These are phyloP conservation scores for Drosophila histrio DNA, from an alignment of 2,888 invertebrate species.

Conservation along the genomic window DNA sequence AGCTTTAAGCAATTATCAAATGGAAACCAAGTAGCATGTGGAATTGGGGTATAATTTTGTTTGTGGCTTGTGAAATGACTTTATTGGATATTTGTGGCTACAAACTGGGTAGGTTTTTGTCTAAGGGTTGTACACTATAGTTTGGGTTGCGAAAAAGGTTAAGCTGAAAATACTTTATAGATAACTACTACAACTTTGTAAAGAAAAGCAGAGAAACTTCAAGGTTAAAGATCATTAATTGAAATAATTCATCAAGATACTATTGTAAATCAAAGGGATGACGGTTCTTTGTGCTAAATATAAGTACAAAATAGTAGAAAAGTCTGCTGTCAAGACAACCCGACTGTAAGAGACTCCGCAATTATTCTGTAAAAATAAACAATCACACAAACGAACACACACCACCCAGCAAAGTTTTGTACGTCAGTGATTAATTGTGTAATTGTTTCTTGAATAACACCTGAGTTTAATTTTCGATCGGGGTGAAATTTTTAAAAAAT, in stretches of 20 bases:
- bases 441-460: no score
- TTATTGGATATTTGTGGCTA: slow-evolving; percentile 24
- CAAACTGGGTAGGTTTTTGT: slow-evolving; percentile 19
- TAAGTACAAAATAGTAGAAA: no score
- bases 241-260: neutral
- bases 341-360: no score
- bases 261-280: neutral
- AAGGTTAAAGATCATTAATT: neutral
- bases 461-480: no score
- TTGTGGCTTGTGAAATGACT: slow-evolving; percentile 47
- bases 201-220: no score
- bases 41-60: slow-evolving; percentile 39
- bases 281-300: neutral
- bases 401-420: no score
- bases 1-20: slow-evolving; percentile 73
- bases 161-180: slow-evolving; percentile 11
- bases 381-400: no score
- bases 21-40: slow-evolving; percentile 41
- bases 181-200: neutral
- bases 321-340: no score
- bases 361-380: no score
- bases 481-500: no score
- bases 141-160: slow-evolving; percentile 37
- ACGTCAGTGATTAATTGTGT: no score
- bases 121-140: slow-evolving; percentile 29